These are phyloP conservation scores for Drosophila baimaii DNA, from an alignment of 1,140 invertebrate species.

Conservation along the genomic window DNA sequence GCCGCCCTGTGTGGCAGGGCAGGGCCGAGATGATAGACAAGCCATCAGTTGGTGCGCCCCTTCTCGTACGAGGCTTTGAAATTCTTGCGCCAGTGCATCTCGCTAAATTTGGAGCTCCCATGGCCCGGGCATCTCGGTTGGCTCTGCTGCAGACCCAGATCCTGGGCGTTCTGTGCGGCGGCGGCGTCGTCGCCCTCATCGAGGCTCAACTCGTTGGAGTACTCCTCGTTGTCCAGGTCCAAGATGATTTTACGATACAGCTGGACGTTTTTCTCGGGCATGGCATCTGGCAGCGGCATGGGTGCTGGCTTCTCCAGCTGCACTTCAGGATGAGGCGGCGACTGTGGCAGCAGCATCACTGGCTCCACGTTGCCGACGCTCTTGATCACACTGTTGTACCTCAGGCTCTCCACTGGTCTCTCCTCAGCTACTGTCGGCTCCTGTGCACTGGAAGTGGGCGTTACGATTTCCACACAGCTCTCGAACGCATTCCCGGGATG, in stretches of 20 bases:
- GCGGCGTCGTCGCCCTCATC: conserved; percentile 42
- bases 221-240: conserved; percentile 72
- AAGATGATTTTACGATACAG: conserved; percentile 78
- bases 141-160: conserved; percentile 17
- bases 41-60: conserved; percentile 60
- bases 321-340: background rate
- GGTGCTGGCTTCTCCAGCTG: conserved; percentile 7
- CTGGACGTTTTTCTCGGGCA: conserved; percentile 67
- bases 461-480: conserved; percentile 44
- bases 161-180: conserved; percentile 12
- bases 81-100: conserved; percentile 73
- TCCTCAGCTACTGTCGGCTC: background rate
- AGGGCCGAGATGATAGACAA: conserved; percentile 21
- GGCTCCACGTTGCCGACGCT: conserved; percentile 77
- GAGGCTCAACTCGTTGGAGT: conserved; percentile 54
- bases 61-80: conserved; percentile 65
- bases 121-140: conserved; percentile 26
- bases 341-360: conserved; percentile 34
- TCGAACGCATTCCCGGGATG: conserved; percentile 85
- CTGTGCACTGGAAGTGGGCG: background rate
- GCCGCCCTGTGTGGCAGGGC: conserved; percentile 13
- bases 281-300: conserved; percentile 33
- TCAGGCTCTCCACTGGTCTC: conserved; percentile 10
- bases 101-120: conserved; percentile 62
- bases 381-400: conserved; percentile 71